A percentile compares a stretch with the other conserved stretches of the same genome.
Conservation (phyloP, 2,797 vertebrate species). For the Hybognathus amarus region DNA sequence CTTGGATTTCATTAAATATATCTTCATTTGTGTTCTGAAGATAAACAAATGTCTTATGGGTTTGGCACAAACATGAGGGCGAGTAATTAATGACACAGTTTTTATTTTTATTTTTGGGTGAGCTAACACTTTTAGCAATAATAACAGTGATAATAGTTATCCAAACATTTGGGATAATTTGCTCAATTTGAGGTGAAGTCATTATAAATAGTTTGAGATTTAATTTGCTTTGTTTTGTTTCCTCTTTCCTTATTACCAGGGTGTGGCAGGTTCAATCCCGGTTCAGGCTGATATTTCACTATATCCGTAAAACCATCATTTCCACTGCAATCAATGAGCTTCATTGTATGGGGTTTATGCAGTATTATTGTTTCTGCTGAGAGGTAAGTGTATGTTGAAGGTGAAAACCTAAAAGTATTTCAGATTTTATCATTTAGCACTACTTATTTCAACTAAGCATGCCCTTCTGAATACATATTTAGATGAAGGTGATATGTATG, state of each 20-base stretch:
- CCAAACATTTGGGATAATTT: background rate
- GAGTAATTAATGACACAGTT: too few species aligned
- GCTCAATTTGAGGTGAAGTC: background rate
- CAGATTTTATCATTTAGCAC: background rate
- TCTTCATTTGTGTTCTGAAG: too few species aligned
- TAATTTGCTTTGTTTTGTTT: constrained; percentile 7
- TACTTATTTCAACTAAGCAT: background rate
- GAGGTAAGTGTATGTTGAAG: constrained; percentile 5
- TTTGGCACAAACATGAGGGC: too few species aligned
- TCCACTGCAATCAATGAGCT: background rate
- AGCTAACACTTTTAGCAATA: background rate
- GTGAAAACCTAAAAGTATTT: background rate
- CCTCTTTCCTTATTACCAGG: constrained; percentile 21
- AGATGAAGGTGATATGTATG: constrained; percentile 4
- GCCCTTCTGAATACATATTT: background rate
- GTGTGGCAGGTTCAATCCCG: background rate
- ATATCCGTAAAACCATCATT: background rate
- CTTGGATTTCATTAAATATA: too few species aligned
- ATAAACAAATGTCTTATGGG: too few species aligned
- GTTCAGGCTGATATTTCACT: background rate
- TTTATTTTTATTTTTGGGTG: too few species aligned
- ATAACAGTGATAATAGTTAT: background rate
- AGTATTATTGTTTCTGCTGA: background rate
- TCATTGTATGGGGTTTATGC: background rate
- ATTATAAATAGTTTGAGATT: background rate